Base-by-base conservation (phyloP, 2,113 vertebrate species). In the Todiramphus chloris region DNA sequence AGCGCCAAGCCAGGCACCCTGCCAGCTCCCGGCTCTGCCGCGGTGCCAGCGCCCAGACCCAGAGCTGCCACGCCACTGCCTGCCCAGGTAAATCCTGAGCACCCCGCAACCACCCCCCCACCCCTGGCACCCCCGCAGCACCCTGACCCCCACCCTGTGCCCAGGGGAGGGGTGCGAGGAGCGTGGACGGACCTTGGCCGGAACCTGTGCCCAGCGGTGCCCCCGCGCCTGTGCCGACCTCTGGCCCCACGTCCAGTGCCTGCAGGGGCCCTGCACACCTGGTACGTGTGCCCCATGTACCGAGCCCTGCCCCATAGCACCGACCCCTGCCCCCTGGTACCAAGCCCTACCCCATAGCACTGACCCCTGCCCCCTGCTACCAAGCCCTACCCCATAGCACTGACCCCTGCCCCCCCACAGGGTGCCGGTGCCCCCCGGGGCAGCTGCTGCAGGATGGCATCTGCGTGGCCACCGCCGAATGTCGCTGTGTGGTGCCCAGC, bases 161-260 rank as follows among this genome's bases (percentile, higher is more conserved):
- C 35, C 87, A 99, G 99, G 98, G 19, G 98, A 98, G 90, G 97
- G 94, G 14, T 99, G 99, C 41, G 98, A 99, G 94, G 98, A 99
- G 23, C 95, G 94, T 53, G 98, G 95, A 21, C 98, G 98, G 6
- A 83, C 78, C 55, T 97, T 96, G 43, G 95, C 97, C 8, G 83
- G 85, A 1, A 85, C 74, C 89, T 99, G 99, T 55, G 99, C 99
- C 95, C 99, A 99, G 95, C 97, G 94, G 55, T 99, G 99, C 94
- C 99, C 99, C 33, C 97, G 98, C 6, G 98, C 98, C 90, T 99
- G 99, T 64, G 46, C 97, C 4, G 98, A 99, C 89, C 97, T 99
- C 46, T 99, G 99, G 99, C 98, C 98, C 14, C 98, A 98, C 5
- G 98, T 99, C 33, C 98, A 99, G 97, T 99, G 99, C 97, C 98